Conservation (phyloP, 2,113 vertebrate species). For the Sardina pilchardus region DNA sequence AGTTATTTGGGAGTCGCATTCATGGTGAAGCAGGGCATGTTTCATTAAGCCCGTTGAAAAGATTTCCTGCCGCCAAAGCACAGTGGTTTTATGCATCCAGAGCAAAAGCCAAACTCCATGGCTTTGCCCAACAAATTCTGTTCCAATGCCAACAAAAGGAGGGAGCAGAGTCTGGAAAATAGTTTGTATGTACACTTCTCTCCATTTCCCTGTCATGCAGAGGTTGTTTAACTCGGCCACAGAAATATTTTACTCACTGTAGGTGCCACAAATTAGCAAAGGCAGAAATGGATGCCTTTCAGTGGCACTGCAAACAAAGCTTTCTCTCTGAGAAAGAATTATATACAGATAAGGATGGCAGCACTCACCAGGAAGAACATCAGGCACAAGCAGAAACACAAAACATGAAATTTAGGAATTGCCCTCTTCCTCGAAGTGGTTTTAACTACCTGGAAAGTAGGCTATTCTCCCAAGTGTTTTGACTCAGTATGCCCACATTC, state of each 20-base stretch:
- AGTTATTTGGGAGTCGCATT: constrained; percentile 40
- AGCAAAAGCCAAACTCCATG: constrained; percentile 50
- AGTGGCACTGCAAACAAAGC: neutral
- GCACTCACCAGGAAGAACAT: neutral
- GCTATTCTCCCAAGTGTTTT: neutral
- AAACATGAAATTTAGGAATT: neutral
- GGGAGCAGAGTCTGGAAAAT: constrained; percentile 52
- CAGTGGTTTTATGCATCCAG: constrained; percentile 59
- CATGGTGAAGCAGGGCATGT: constrained; percentile 38
- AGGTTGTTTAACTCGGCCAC: neutral
- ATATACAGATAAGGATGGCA: neutral
- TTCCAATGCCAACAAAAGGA: constrained; percentile 46
- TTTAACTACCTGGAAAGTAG: neutral
- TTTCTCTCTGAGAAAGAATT: neutral
- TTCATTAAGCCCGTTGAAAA: constrained; percentile 45
- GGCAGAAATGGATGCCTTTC: neutral
- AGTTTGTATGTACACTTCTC: neutral
- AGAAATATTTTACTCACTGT: neutral
- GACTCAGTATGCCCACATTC: neutral
- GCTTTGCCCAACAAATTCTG: constrained; percentile 53
- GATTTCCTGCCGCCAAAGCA: constrained; percentile 29
- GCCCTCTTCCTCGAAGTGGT: neutral
- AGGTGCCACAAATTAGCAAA: neutral
- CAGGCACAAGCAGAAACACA: neutral
- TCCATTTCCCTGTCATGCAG: neutral